Evolutionary conservation across 2,888 invertebrate genomes (phyloP), one percentile per base, ranked within the genome.

Genomic region (Malacosoma neustria): DNA sequence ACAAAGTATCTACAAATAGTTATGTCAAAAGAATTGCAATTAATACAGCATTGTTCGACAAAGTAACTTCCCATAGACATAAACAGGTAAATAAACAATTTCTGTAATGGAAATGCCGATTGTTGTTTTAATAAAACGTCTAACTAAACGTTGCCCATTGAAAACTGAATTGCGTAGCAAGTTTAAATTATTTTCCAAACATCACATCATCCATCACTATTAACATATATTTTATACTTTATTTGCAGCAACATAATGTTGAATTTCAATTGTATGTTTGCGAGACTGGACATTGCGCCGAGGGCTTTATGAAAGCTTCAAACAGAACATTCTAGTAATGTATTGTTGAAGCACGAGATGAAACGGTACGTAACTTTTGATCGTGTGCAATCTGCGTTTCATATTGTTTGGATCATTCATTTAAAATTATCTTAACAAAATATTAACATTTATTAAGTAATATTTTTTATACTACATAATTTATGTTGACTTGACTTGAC

Each of bases 61-160:
- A n/a, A n/a, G n/a, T n/a, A n/a, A n/a, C 22, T 9, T 9, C 2
- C 22, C 5, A 7, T 7, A 22, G 9, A 22, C 4, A 22, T 22
- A 7, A 5, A 4, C 22, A 22, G 22, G 22, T 22, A 22, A 22
- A 5, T 22, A 22, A 5, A 22, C 22, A 22, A 22, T 22, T 6
- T 22, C 22, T 22, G 22, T 9, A 22, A 4, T 22, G 22, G 22
- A 22, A 22, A 22, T 22, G 22, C 22, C 22, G 22, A 40, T 34
- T 31, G 13, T 29, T 40, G 36, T 40, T 40, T 40, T 31, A 30
- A 32, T 29, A 35, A 14, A 31, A 32, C 32, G 11, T 9, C 35
- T 35, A 15, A 15, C 38, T 32, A 38, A 38, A 38, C 35, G 35
- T 14, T 22, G 29, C 22, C 22, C 22, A 36, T 30, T 34, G 22